These are phyloP conservation scores for Zhuqinia jingwanae DNA, from an alignment of 2,888 invertebrate genomes.

Conservation along the genomic window DNA sequence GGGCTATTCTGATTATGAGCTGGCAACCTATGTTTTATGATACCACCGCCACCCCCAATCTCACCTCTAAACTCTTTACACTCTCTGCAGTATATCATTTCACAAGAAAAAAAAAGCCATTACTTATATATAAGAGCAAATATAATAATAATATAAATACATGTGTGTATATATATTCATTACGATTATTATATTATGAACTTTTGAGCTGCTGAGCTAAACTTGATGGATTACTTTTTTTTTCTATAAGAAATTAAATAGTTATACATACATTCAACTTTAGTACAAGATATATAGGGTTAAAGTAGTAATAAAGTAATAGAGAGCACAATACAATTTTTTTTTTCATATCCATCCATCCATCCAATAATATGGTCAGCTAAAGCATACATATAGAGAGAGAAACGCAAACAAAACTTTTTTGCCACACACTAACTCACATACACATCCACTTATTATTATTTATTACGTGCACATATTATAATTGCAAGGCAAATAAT, in stretches of 20 bases:
- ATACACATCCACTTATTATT: slow-evolving; percentile 32
- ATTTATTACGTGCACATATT: slow-evolving; percentile 60
- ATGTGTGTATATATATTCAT: slow-evolving; percentile 16
- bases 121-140: not conserved
- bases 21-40: slow-evolving; percentile 72
- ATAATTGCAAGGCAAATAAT: slow-evolving; percentile 68
- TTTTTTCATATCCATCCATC: too few species aligned
- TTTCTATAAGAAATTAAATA: slow-evolving; percentile 21
- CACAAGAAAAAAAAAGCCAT: not conserved
- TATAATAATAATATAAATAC: slow-evolving; percentile 7
- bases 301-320: slow-evolving; percentile 11
- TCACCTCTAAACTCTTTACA: slow-evolving; percentile 53
- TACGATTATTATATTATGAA: slow-evolving; percentile 30
- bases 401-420: slow-evolving; percentile 30
- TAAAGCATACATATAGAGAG: slow-evolving; percentile 5
- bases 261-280: too few species aligned
- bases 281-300: not conserved
- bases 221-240: slow-evolving; percentile 72
- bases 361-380: not conserved
- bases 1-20: slow-evolving; percentile 72
- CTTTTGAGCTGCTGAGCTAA: slow-evolving; percentile 37
- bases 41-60: slow-evolving; percentile 68
- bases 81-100: not conserved
- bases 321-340: too few species aligned
- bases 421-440: slow-evolving; percentile 35